Percentiles rank a stretch among this genome's conserved stretches.
Conservation (phyloP, 2,113 vertebrate genomes). For the Kryptolebias marmoratus region DNA sequence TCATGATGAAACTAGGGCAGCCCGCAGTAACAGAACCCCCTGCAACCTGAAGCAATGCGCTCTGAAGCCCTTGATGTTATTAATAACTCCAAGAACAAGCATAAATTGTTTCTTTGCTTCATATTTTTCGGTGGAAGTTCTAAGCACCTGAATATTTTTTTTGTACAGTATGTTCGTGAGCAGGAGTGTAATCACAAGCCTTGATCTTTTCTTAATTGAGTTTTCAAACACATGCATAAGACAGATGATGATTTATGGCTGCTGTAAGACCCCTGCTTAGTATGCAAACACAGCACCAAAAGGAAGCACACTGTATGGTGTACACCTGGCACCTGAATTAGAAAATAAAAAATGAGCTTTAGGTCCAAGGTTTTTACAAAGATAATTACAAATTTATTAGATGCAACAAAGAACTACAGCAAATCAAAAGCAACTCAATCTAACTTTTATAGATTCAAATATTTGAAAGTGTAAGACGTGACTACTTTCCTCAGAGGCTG, state of each 20-base stretch:
- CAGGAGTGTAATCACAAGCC: constrained; percentile 1
- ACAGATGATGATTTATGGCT: constrained; percentile 28
- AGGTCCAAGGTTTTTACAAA: constrained; percentile 6
- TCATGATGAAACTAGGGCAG: constrained; percentile 71
- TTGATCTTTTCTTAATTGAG: constrained; percentile 20
- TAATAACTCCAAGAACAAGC: constrained; percentile 34
- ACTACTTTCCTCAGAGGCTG: constrained; percentile 19
- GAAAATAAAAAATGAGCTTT: neutral
- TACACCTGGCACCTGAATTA: constrained; percentile 20
- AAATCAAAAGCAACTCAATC: constrained; percentile 11
- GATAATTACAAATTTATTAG: constrained; percentile 26
- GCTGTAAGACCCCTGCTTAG: constrained; percentile 29
- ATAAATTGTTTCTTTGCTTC: neutral
- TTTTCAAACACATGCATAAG: neutral
- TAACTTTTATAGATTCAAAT: constrained; percentile 18
- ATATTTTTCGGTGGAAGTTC: constrained; percentile 1
- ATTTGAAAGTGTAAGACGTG: constrained; percentile 17
- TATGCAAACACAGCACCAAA: constrained; percentile 27
- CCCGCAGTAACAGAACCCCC: constrained; percentile 42
- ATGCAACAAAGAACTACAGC: constrained; percentile 14
- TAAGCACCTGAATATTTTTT: neutral
- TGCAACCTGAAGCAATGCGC: constrained; percentile 49
- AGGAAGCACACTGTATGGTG: neutral
- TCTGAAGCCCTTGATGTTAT: constrained; percentile 51
- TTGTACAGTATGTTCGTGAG: neutral